phyloP scores from a whole-genome alignment of 2,888 invertebrate genomes.

The Congeria kusceri region DNA sequence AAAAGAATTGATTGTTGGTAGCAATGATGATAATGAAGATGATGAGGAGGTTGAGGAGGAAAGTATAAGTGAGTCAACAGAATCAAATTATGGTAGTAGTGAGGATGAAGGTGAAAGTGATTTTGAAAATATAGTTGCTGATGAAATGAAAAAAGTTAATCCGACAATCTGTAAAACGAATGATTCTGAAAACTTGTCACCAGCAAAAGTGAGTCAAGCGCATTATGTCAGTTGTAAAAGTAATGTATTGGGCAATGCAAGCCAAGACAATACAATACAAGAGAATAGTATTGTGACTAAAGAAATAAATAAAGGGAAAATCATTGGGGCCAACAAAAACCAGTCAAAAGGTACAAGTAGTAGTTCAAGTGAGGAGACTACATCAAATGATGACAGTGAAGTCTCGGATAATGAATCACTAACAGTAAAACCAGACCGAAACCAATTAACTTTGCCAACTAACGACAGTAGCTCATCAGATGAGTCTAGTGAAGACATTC shows the following conservation, averaged over 20 bases:
- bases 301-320: too few relatives aligned
- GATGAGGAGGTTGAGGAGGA: constrained; percentile 13
- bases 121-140: constrained; percentile 27
- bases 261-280: too few relatives aligned
- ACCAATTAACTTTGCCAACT: neutral
- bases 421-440: neutral
- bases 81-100: neutral
- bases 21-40: constrained; percentile 10
- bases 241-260: too few relatives aligned
- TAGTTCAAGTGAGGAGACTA: neutral
- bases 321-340: neutral
- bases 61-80: neutral
- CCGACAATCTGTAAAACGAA: neutral
- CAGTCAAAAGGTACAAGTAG: neutral
- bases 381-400: neutral
- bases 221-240: too few relatives aligned
- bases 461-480: too few relatives aligned
- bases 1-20: constrained; percentile 2
- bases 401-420: neutral
- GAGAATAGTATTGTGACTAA: too few relatives aligned
- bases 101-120: constrained; percentile 17
- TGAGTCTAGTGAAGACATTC: constrained; percentile 3
- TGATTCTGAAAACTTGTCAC: too few relatives aligned
- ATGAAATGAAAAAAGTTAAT: constrained; percentile 28
- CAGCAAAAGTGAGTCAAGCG: too few relatives aligned